Evolutionary conservation across 2,888 invertebrate genomes (phyloP).

Genomic region (Troglohyphantes excavatus): DNA sequence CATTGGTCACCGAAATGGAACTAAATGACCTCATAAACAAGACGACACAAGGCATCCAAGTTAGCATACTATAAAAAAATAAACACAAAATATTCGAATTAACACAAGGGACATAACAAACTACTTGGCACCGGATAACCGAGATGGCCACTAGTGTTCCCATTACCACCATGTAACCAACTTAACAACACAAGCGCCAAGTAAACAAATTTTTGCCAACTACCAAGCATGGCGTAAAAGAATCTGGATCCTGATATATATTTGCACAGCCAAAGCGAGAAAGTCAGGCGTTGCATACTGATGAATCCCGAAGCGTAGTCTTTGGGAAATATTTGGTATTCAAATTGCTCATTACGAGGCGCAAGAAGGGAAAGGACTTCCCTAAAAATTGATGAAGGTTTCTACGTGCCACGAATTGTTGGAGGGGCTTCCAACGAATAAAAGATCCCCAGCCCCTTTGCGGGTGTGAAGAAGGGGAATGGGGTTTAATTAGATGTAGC

Average conservation of each 20-base stretch:
- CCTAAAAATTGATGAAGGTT: constrained; percentile 43
- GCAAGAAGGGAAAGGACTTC: not conserved
- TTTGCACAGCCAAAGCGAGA: not conserved
- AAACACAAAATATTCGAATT: too few relatives aligned
- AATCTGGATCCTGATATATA: not conserved
- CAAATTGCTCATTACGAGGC: constrained; percentile 23
- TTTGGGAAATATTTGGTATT: constrained; percentile 38
- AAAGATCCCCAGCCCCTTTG: not conserved
- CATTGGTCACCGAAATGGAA: too few relatives aligned
- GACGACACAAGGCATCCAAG: too few relatives aligned
- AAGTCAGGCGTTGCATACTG: constrained; percentile 49
- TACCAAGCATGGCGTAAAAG: not conserved
- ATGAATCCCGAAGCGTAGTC: constrained; percentile 2
- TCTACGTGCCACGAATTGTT: too few relatives aligned
- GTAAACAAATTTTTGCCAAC: too few relatives aligned
- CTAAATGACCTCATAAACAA: too few relatives aligned
- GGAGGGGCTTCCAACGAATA: not conserved
- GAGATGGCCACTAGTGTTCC: too few relatives aligned
- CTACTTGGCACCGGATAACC: too few relatives aligned
- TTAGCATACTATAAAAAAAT: too few relatives aligned
- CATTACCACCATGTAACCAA: too few relatives aligned
- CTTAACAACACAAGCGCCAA: too few relatives aligned
- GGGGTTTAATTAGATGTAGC: constrained; percentile 57
- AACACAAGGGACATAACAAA: too few relatives aligned
- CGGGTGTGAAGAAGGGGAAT: not conserved